Base-by-base conservation (phyloP, 1,140 invertebrate genomes). In the Hyles euphorbiae region DNA sequence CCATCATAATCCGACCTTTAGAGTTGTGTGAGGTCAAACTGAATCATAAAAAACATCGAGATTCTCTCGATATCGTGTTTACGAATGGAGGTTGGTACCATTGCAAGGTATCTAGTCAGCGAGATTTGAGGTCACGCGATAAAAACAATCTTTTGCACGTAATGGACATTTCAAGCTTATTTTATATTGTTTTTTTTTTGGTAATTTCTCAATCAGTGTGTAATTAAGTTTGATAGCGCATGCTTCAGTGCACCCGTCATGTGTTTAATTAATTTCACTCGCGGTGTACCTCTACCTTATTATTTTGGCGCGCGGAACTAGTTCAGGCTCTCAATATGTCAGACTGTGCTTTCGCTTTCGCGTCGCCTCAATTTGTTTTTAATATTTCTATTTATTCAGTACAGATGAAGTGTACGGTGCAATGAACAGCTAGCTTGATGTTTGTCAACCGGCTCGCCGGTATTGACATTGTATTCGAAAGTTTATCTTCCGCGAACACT, bases 401-500 rank as follows among this genome's bases (percentile, higher is more conserved):
- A 48, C 51, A 58, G 34, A 50, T 49, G 22, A 22, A 22, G 36
- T 47, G 53, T 10, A 43, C 44, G 56, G 60, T 67, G 48, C 58
- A 65, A 57, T 58, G 65, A 60, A 62, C 61, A 56, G 49, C 43
- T 55, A 51, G 57, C 47, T 34, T 48, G 47, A 45, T 56, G 34
- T 61, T 65, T 60, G 61, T 65, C 36, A 60, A 51, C 67, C 52
- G 34, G 61, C 49, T 48, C 61, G 54, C 48, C 68, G 70, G 67
- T 81, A 80, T 83, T 86, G 79, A 79, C 75, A 78, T 79, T 81
- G 73, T 72, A 74, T 78, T 83, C 64, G 83, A 83, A 83, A 83
- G 83, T 81, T 56, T 69, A 76, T 77, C 74, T 79, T 79, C 74
- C 75, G 74, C 68, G 68, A 68, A 77, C 58, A 63, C 63, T 73